Evolutionary conservation across 1,140 invertebrate species (phyloP), one percentile per base, ranked within the genome.

Genomic region (Tetramorium alpestre): DNA sequence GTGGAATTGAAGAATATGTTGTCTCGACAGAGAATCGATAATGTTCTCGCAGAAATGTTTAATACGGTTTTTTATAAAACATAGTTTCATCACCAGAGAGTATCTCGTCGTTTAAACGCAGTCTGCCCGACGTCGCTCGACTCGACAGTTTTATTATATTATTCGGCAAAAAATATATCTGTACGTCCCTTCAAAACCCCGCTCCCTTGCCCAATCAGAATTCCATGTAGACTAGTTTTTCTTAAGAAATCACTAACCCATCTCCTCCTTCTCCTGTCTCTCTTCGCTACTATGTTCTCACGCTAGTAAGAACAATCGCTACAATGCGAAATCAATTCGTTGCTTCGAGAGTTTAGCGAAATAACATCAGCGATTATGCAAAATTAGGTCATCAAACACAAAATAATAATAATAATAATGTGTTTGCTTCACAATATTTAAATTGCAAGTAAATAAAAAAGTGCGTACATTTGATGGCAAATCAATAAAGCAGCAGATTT

Each of bases 101-200:
- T 89, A 54, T 81, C 78, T 87, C 89, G 90, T 91, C 90, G 90
- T 91, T 91, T 89, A 67, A 91, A 91, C 89, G 90, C 90, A 81
- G 87, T 91, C 90, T 91, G 90, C 90, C 90, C 90, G 90, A 91
- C 90, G 90, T 91, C 90, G 89, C 90, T 91, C 90, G 90, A 91
- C 90, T 91, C 67, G 22, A 81, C 67, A 91, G 7, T 77, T 90
- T 80, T 62, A 90, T 73, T 89, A 64, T 64, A 81, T 87, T 87
- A 69, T 60, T 91, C 88, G 90, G 88, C 78, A 85, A 65, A 75
- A 84, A 47, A 51, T 0, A 54, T n/a, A 72, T 76, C 25, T 72
- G 18, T 60, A 64, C 72, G 7, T 92, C 88, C 92, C 92, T 93
- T 94, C 93, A 93, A 90, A 92, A 94, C 93, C 92, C 92, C 93